Evolutionary conservation across 2,797 vertebrate species (phyloP).

Genomic region (Eidolon dupreanum): DNA sequence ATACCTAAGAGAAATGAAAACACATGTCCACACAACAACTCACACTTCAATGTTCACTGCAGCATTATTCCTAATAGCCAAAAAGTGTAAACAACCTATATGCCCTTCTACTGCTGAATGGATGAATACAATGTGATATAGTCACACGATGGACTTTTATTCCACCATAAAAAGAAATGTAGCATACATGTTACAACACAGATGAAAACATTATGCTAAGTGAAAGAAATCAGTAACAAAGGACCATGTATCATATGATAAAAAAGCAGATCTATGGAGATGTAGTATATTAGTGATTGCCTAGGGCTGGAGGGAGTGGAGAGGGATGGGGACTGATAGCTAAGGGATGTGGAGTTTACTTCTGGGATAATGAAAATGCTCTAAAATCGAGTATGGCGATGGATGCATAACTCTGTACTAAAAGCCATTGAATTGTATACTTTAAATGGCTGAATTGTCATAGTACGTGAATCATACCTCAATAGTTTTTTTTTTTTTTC

Average conservation of each 20-base stretch:
- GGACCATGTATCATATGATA: background rate
- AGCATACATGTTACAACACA: background rate
- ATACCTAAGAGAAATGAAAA: slow-evolving; percentile 14
- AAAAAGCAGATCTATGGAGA: background rate
- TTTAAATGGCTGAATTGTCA: background rate
- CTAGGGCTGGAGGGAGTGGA: background rate
- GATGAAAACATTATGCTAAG: background rate
- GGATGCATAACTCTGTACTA: background rate
- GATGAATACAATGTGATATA: background rate
- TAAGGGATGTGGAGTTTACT: background rate
- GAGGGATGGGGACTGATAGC: background rate
- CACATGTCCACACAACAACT: background rate
- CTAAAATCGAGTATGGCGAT: background rate
- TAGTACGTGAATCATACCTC: background rate
- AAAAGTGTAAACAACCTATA: background rate
- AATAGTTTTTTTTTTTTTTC: background rate
- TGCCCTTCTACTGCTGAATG: background rate
- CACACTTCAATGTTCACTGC: background rate
- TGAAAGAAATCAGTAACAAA: background rate
- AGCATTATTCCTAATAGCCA: background rate
- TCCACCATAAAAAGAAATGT: background rate
- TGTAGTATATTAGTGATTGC: background rate
- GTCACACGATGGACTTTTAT: background rate
- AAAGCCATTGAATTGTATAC: background rate
- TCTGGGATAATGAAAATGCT: background rate